Base-by-base conservation (phyloP, 2,797 vertebrate genomes). In the Zenarchopterus dispar region DNA sequence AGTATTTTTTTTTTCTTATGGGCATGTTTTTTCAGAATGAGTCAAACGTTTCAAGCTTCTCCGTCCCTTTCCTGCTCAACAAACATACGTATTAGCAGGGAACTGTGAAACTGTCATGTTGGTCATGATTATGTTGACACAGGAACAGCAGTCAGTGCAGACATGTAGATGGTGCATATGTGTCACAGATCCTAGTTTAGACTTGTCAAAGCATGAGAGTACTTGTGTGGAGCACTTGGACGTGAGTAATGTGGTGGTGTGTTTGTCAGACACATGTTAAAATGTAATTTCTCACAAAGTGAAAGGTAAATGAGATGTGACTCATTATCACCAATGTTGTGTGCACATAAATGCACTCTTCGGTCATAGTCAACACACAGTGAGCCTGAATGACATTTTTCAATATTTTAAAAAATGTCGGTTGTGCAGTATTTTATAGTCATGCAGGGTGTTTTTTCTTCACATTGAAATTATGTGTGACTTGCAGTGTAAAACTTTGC, bases 1-100 rank as follows among this genome's bases (percentile, higher is more conserved):
- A 16, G 9, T 16, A 36, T 60, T 41, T 21, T n/a, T 23, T 21
- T 21, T 18, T 49, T 28, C 17, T 15, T 33, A 1, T 28, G 28
- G 36, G 5, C 1, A 44, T 31, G 19, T 28, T 13, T 21, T 77
- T 77, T 31, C 56, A 45, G 36, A 46, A 61, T 63, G 77, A 60
- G 62, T 77, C 70, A 24, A 70, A 73, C 33, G 17, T 56, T 84
- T 69, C 26, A 26, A 69, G 73, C 67, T 71, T 82, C 56, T 82
- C 63, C 50, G 22, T 84, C 71, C 54, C 31, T 59, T 57, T 62
- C 26, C 56, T 78, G 31, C 58, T 75, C 61, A 48, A 62, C 19
- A 61, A 52, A 36, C 52, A 28, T 55, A 18, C 48, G 39, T 28
- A 19, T 73, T 56, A 48, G 57, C 75, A 71, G 63, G 72, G 50